Evolutionary conservation across 2,888 invertebrate genomes (phyloP), one percentile per base, ranked within the genome.

Genomic region (Camptogramma bilineatum): DNA sequence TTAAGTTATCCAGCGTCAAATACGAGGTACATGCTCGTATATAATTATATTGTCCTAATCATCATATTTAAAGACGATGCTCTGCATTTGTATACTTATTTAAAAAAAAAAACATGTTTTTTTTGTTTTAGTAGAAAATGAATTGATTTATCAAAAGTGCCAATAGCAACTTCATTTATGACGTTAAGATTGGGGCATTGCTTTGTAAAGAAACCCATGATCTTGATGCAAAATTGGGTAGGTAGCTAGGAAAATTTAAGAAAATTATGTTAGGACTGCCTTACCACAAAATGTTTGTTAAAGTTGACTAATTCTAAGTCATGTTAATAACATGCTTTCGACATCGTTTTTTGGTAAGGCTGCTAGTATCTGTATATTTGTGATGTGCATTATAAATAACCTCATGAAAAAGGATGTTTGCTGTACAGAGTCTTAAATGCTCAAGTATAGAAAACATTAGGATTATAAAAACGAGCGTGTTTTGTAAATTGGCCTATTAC

Each of bases 171-270:
- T 80, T 83, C 82, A 78, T 48, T 73, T 74, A 70, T 72, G 75
- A 73, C 68, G 73, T 64, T 73, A 71, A 64, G 70, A 74, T 80
- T 77, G 82, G 85, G 83, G 85, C 83, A 81, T 88, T 87, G 87
- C 80, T 77, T 70, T 46, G n/a, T 39, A 19, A 13, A 50, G 18
- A 54, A 57, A 10, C 13, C 34, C 34, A 19, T 51, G 39, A 44
- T n/a, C 34, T 66, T 28, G 4, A 1, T 48, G 50, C 18, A 16
- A 34, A 44, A 48, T 54, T 47, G 44, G 44, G 17, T 42, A 24
- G 44, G 17, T 42, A 24, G n/a, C 8, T 47, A 56, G 18, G 18
- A 52, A 58, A 18, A 50, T 50, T 56, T 31, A 31, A 31, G 21
- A 39, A 60, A 46, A 58, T 51, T 16, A 39, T 57, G 5, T 39